These are phyloP conservation scores for Elmis aenea DNA, from an alignment of 2,888 invertebrate genomes.

Conservation along the genomic window DNA sequence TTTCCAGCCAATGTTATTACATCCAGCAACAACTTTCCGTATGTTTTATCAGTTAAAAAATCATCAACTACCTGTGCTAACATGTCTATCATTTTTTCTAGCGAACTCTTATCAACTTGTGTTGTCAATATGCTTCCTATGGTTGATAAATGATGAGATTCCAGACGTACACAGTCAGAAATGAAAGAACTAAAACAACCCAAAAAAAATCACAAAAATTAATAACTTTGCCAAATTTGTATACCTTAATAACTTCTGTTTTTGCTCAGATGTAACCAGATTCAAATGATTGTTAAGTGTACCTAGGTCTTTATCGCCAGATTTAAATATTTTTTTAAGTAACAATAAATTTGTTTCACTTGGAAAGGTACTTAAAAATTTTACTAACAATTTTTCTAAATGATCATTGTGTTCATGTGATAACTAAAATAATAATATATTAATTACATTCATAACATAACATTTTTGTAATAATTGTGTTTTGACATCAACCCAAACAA, in stretches of 20 bases:
- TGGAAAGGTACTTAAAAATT: constrained; percentile 9
- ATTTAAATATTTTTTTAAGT: constrained; percentile 3
- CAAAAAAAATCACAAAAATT: background rate
- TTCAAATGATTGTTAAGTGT: constrained; percentile 9
- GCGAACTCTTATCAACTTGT: background rate
- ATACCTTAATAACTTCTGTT: constrained; percentile 15
- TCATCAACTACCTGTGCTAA: constrained; percentile 12
- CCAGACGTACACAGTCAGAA: constrained; percentile 5
- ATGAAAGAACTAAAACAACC: constrained; percentile 7
- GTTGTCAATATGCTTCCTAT: constrained; percentile 2
- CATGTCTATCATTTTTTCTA: constrained; percentile 11
- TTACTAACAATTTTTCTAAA: constrained; percentile 8
- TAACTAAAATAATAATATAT: constrained; percentile 11
- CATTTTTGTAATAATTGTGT: too few relatives aligned
- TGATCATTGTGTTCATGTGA: constrained; percentile 5
- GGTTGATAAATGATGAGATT: constrained; percentile 6
- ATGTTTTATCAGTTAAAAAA: constrained; percentile 17
- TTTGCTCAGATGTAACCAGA: constrained; percentile 8
- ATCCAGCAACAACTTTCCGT: constrained; percentile 18
- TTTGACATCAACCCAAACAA: too few relatives aligned
- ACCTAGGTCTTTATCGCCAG: background rate
- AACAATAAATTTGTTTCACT: constrained; percentile 9
- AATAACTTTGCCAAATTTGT: background rate
- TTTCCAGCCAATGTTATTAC: constrained; percentile 12
- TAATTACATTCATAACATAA: too few relatives aligned